phyloP scores from a whole-genome alignment of 2,888 invertebrate species.

The Cantharis rustica region DNA sequence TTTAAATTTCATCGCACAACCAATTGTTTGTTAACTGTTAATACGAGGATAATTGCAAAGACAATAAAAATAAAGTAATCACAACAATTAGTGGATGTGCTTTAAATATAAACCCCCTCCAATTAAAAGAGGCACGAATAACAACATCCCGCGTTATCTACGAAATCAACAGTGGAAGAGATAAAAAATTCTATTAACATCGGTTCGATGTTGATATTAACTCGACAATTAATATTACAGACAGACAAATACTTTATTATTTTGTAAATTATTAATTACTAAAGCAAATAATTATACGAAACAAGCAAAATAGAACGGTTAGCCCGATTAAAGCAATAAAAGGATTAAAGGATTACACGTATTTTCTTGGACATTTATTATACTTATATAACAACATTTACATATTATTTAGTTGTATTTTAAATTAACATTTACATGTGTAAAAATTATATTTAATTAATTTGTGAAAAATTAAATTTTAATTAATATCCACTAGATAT shows the following conservation, averaged over 20 bases:
- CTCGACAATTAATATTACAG: neutral
- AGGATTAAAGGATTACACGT: neutral
- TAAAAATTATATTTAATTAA: too few relatives aligned
- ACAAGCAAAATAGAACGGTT: neutral
- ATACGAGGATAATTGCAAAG: neutral
- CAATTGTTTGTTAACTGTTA: neutral
- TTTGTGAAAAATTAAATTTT: too few relatives aligned
- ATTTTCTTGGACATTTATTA: too few relatives aligned
- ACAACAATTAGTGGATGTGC: constrained; percentile 34
- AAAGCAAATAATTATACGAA: neutral
- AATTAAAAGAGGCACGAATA: constrained; percentile 20
- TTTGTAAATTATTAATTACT: neutral
- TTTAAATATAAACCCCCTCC: constrained; percentile 34
- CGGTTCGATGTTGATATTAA: neutral
- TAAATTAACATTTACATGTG: too few relatives aligned
- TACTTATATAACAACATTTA: too few relatives aligned
- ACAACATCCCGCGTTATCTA: constrained; percentile 31
- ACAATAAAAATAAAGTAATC: constrained; percentile 28
- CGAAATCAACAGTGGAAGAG: constrained; percentile 25
- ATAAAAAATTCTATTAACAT: constrained; percentile 22
- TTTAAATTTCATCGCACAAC: neutral
- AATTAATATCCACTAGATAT: too few relatives aligned
- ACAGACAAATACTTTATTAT: neutral
- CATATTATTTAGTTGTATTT: too few relatives aligned
- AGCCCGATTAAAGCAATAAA: neutral